Evolutionary conservation across 1,140 invertebrate genomes (phyloP).

Genomic region (Galleria mellonella): DNA sequence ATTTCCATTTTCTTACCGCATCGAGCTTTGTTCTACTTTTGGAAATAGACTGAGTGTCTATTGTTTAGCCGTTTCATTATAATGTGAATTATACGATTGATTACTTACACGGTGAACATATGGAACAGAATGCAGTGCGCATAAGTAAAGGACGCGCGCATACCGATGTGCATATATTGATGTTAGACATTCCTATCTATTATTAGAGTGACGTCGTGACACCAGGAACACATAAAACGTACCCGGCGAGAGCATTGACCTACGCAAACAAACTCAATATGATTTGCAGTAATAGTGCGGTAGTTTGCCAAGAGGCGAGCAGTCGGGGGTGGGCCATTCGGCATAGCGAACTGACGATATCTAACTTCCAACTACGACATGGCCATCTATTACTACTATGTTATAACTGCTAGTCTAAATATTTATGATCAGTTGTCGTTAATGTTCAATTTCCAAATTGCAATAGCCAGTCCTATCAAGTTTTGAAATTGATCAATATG

Average conservation of each 20-base stretch:
- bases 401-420: neutral
- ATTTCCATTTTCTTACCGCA: slow-evolving; percentile 14
- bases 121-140: slow-evolving; percentile 25
- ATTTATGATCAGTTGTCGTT: slow-evolving; percentile 2
- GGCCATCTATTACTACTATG: slow-evolving; percentile 24
- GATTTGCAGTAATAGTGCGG: slow-evolving; percentile 62
- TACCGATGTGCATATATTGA: slow-evolving; percentile 48
- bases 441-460: slow-evolving; percentile 27
- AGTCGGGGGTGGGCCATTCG: slow-evolving; percentile 41
- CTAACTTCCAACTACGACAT: slow-evolving; percentile 27
- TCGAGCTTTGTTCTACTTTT: slow-evolving; percentile 17
- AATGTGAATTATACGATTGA: slow-evolving; percentile 9
- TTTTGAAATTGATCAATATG: slow-evolving; percentile 44
- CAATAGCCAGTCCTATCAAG: slow-evolving; percentile 25
- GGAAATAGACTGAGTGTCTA: slow-evolving; percentile 10
- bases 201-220: slow-evolving; percentile 69
- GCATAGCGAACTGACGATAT: slow-evolving; percentile 45
- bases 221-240: slow-evolving; percentile 71
- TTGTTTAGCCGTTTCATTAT: slow-evolving; percentile 8
- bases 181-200: slow-evolving; percentile 68
- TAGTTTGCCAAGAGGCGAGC: slow-evolving; percentile 66
- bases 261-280: slow-evolving; percentile 65
- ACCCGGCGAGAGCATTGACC: slow-evolving; percentile 60
- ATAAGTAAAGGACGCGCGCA: slow-evolving; percentile 45
- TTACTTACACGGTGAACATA: slow-evolving; percentile 17